Base-by-base conservation (phyloP, 2,888 invertebrate species). In the Autographa pulchrina region DNA sequence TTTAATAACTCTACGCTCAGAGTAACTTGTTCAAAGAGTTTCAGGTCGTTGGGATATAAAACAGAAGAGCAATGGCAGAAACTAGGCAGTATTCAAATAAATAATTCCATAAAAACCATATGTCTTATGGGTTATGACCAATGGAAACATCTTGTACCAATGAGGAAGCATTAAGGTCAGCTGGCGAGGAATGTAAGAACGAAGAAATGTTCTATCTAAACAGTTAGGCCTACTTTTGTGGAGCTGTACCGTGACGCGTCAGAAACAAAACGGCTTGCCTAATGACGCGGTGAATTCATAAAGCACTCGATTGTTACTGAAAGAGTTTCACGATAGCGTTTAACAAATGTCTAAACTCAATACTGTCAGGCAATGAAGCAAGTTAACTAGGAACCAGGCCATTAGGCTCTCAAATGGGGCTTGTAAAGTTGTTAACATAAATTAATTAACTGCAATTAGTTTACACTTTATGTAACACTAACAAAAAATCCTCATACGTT, bases 221-320 rank as follows among this genome's bases (percentile, higher is more conserved):
- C 94, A 91, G 94, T 94, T 92, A 93, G 93, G 85, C 91, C 93
- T 86, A 93, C 91, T 93, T 94, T 91, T 90, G 81, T 85, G 86
- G 89, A 88, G 83, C 86, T 85, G 81, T 80, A 87, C 82, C 90
- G 89, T 89, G 87, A 90, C 89, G 86, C 65, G 74, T 70, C 72
- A 81, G 82, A 84, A 84, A 75, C 83, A 82, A 82, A 67, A 72
- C 71, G 59, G 83, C 73, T 84, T 85, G 76, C 66, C 80, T 84
- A 89, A 88, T 87, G 86, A 82, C 75, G 80, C 84, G 77, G 77
- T 62, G 3, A 77, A 73, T 80, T 71, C 62, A 66, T 70, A 32
- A 62, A 75, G 56, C 64, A 67, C 52, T 59, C 65, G 64, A 63
- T 31, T 11, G n/a, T 54, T 14, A 20, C 54, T 25, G 20, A 11